Percentiles rank a stretch among this genome's conserved stretches.
These are phyloP conservation scores for Trichonephila clavata DNA, from an alignment of 1,140 invertebrate species.

Conservation along the genomic window DNA sequence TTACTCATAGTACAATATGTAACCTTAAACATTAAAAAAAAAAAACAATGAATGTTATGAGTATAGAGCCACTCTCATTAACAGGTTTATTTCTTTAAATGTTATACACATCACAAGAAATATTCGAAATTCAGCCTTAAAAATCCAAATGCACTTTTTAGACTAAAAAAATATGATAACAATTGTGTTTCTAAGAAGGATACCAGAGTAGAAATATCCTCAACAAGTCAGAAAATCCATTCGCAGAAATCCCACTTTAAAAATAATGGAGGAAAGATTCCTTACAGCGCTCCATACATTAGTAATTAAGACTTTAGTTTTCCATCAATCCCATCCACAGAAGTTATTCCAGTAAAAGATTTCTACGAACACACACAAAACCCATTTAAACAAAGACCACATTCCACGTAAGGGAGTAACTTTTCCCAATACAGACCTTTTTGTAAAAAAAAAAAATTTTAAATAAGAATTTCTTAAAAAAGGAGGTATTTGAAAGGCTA, in stretches of 20 bases:
- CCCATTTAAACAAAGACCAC: not conserved
- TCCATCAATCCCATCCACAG: not conserved
- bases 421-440: not conserved
- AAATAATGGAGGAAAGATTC: not conserved
- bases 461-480: not conserved
- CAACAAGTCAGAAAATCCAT: too few species aligned
- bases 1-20: too few species aligned
- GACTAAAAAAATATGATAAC: not conserved
- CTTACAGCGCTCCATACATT: not conserved
- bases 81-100: too few species aligned
- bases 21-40: too few species aligned
- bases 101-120: not conserved
- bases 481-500: constrained; percentile 44
- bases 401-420: not conserved
- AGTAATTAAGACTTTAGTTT: not conserved
- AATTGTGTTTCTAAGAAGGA: not conserved
- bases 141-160: not conserved
- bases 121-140: not conserved
- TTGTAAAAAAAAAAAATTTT: not conserved
- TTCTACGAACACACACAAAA: not conserved
- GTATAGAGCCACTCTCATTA: too few species aligned
- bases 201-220: too few species aligned
- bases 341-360: not conserved
- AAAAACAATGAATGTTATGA: too few species aligned
- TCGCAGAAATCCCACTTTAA: not conserved